phyloP scores from a whole-genome alignment of 2,888 invertebrate species.

The Suillia variegata region DNA sequence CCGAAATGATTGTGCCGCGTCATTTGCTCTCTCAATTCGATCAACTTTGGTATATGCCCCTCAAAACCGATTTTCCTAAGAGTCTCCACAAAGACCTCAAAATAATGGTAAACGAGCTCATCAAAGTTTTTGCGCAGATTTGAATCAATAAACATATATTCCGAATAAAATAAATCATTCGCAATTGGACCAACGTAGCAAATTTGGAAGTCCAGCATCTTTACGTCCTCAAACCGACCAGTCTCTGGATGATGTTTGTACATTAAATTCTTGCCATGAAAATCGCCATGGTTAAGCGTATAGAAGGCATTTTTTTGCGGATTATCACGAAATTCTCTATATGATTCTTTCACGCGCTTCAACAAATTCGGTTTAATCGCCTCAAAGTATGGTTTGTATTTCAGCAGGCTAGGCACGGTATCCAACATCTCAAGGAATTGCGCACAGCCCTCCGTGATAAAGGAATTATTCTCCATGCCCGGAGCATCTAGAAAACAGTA shows the following conservation, averaged over 20 bases:
- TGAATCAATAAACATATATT: slow-evolving; percentile 36
- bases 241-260: slow-evolving; percentile 28
- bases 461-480: slow-evolving; percentile 17
- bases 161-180: slow-evolving; percentile 38
- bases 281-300: slow-evolving; percentile 47
- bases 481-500: slow-evolving; percentile 21
- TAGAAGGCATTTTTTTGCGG: slow-evolving; percentile 30
- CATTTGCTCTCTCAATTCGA: slow-evolving; percentile 32
- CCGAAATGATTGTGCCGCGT: slow-evolving; percentile 33
- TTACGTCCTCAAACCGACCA: slow-evolving; percentile 31
- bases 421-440: slow-evolving; percentile 32
- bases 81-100: slow-evolving; percentile 33
- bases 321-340: slow-evolving; percentile 33
- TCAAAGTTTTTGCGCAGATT: slow-evolving; percentile 33
- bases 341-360: slow-evolving; percentile 14
- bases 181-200: slow-evolving; percentile 38
- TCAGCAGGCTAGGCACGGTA: slow-evolving; percentile 22
- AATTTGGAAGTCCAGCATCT: slow-evolving; percentile 45
- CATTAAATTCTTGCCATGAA: slow-evolving; percentile 45
- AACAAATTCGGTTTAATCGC: slow-evolving; percentile 23
- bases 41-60: slow-evolving; percentile 34
- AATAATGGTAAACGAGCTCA: slow-evolving; percentile 39
- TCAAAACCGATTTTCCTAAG: slow-evolving; percentile 35
- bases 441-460: slow-evolving; percentile 25
- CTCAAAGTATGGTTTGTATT: slow-evolving; percentile 37